Evolutionary conservation across 2,888 invertebrate genomes (phyloP).

Genomic region (Hirtodrosophila trivittata): DNA sequence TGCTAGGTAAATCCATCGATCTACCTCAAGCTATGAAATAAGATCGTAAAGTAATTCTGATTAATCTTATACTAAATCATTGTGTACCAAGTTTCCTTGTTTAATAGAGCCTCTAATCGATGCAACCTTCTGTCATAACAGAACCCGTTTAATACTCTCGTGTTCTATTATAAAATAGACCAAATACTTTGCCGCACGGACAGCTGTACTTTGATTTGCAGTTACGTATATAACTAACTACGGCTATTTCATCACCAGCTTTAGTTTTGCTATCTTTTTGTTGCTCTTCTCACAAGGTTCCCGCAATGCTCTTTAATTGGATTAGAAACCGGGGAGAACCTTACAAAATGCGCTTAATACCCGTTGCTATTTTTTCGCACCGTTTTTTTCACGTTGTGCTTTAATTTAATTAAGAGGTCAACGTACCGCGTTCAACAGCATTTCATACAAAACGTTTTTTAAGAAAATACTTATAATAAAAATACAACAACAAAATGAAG

Average conservation of each 20-base stretch:
- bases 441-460: constrained; percentile 29
- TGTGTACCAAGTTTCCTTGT: too few species aligned
- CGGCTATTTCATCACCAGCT: constrained; percentile 22
- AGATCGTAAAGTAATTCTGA: too few species aligned
- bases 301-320: constrained; percentile 65
- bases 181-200: constrained; percentile 10
- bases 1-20: too few species aligned
- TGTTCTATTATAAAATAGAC: too few species aligned
- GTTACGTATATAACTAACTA: constrained; percentile 31
- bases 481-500: constrained; percentile 14
- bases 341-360: constrained; percentile 57
- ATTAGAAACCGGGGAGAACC: constrained; percentile 58
- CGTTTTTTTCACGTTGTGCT: constrained; percentile 45
- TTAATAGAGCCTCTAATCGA: too few species aligned
- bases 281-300: constrained; percentile 49
- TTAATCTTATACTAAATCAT: too few species aligned
- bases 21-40: too few species aligned
- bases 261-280: constrained; percentile 24
- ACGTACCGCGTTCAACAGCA: constrained; percentile 35
- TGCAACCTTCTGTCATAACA: constrained; percentile 1
- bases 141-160: neutral
- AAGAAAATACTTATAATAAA: constrained; percentile 10
- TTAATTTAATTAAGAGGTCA: constrained; percentile 71
- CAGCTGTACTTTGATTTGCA: constrained; percentile 51
- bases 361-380: constrained; percentile 54